Conservation (phyloP, 37 sponge, comb jelly and placozoan species). For the Ianthella basta region DNA sequence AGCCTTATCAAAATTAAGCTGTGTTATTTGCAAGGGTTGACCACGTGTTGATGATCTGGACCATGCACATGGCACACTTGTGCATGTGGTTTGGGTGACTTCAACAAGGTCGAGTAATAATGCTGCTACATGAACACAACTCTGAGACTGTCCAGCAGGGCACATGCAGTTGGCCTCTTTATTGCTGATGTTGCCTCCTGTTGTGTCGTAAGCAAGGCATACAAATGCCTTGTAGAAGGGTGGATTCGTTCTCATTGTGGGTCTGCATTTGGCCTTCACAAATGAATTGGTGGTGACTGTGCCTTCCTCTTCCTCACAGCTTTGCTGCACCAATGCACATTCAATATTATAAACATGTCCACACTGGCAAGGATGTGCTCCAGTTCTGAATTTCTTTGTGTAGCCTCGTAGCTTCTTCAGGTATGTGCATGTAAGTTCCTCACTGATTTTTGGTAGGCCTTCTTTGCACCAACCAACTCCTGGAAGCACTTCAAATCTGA, state of each 20-base stretch:
- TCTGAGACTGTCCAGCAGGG: slow-evolving; percentile 23
- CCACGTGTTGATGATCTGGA: slow-evolving; percentile 30
- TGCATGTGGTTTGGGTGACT: slow-evolving; percentile 28
- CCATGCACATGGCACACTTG: slow-evolving; percentile 42
- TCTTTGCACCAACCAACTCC: slow-evolving; percentile 1
- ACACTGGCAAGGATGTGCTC: slow-evolving; percentile 13
- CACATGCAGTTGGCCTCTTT: neutral
- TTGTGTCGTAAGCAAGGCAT: neutral
- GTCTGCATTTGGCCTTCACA: slow-evolving; percentile 37
- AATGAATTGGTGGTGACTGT: neutral
- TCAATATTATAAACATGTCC: slow-evolving; percentile 33
- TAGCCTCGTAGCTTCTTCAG: slow-evolving; percentile 1
- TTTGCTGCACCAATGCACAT: too few species aligned
- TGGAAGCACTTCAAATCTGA: slow-evolving; percentile 26
- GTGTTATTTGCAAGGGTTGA: neutral
- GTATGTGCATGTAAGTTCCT: slow-evolving; percentile 17
- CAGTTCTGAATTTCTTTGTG: slow-evolving; percentile 42
- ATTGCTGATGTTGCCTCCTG: too few species aligned
- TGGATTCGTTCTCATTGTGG: slow-evolving; percentile 36
- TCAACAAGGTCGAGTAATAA: too few species aligned
- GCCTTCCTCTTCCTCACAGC: neutral
- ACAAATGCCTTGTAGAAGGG: slow-evolving; percentile 31
- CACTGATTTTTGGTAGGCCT: slow-evolving; percentile 4
- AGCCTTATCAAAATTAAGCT: too few species aligned
- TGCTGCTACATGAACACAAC: slow-evolving; percentile 43